A percentile compares a stretch with the other conserved stretches of the same genome.
These are phyloP conservation scores for Phallusia fumigata DNA, from an alignment of 23 tunicate species.

Conservation along the genomic window DNA sequence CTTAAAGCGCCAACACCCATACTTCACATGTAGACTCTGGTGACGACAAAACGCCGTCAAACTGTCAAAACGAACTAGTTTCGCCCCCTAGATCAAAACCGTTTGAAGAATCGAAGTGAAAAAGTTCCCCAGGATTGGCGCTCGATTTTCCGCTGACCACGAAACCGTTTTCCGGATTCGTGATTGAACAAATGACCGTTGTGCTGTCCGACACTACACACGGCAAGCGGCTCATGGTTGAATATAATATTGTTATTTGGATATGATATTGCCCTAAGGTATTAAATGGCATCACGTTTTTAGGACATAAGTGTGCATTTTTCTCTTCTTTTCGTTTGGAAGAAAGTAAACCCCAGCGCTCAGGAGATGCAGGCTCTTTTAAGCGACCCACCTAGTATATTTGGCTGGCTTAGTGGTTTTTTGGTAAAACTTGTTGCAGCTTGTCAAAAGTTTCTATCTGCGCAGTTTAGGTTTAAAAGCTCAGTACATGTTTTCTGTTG, in stretches of 20 bases:
- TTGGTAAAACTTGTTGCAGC: too few species aligned
- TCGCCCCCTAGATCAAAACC: background rate
- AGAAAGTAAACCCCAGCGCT: background rate
- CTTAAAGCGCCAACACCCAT: background rate
- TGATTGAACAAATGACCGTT: background rate
- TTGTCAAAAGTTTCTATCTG: too few species aligned
- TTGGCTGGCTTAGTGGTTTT: too few species aligned
- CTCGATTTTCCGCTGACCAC: background rate
- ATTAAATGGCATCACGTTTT: background rate
- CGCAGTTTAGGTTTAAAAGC: too few species aligned
- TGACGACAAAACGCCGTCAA: background rate
- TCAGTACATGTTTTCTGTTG: too few species aligned
- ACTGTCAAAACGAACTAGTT: background rate
- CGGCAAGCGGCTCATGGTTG: background rate
- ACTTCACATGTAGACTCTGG: background rate
- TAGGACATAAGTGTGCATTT: background rate
- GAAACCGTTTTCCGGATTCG: background rate
- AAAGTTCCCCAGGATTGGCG: background rate
- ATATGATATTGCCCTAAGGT: too few species aligned
- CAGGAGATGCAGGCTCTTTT: too few species aligned
- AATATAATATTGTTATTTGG: background rate
- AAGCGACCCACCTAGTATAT: too few species aligned
- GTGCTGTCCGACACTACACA: background rate
- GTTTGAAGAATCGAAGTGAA: background rate
- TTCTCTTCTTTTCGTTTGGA: background rate